Percentiles rank a stretch among this genome's conserved stretches.
Evolutionary conservation across 1,140 invertebrate genomes (phyloP).

Genomic region (Pogonus chalceus): DNA sequence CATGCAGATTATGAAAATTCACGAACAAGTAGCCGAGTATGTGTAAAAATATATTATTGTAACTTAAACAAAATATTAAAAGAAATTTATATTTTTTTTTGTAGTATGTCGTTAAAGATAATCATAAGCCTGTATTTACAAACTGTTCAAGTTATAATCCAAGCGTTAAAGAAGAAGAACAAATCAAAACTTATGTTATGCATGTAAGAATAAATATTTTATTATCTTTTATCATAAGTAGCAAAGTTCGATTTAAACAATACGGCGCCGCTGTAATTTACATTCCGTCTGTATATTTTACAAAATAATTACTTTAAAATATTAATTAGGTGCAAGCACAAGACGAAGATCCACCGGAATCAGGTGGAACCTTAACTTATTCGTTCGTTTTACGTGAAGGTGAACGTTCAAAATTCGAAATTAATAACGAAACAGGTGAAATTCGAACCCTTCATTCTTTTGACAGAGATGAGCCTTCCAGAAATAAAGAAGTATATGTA

Average conservation of each 20-base stretch:
- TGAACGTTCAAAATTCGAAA: slow-evolving; percentile 65
- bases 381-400: slow-evolving; percentile 54
- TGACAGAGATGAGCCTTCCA: slow-evolving; percentile 74
- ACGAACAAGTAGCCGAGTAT: not conserved
- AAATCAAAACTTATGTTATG: slow-evolving; percentile 50
- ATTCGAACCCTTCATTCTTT: slow-evolving; percentile 66
- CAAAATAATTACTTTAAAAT: slow-evolving; percentile 3
- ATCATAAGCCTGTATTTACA: slow-evolving; percentile 65
- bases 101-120: slow-evolving; percentile 34
- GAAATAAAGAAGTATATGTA: slow-evolving; percentile 73
- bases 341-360: slow-evolving; percentile 55
- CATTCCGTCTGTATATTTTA: slow-evolving; percentile 4
- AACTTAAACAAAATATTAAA: not conserved
- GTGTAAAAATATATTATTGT: not conserved
- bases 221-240: not conserved
- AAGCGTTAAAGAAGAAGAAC: slow-evolving; percentile 55
- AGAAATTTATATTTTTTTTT: not conserved
- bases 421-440: slow-evolving; percentile 60
- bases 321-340: slow-evolving; percentile 36
- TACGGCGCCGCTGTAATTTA: no score
- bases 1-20: no score
- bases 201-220: slow-evolving; percentile 34
- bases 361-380: slow-evolving; percentile 70
- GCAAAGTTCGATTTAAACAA: not conserved
- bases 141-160: slow-evolving; percentile 60